Evolutionary conservation across 2,888 invertebrate species (phyloP), one percentile per base, ranked within the genome.

Genomic region (Drosophila macrospina): DNA sequence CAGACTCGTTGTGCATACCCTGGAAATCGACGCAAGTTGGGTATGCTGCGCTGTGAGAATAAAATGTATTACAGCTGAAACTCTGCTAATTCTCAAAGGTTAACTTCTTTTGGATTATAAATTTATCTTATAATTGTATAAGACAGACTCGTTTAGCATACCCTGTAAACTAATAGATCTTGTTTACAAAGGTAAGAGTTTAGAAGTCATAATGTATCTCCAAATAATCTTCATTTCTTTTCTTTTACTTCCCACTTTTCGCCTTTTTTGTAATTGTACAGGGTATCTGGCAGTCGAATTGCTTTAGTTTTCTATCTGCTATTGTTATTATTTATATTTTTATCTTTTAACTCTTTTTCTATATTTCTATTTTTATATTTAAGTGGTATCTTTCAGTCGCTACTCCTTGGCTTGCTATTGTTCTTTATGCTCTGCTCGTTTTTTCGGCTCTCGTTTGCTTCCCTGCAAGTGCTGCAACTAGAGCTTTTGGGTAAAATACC

Each of bases 391-490:
- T 10, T 0, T 0, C 0, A 15, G 45, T 34, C 13, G 2, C 1
- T 1, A 5, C 0, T n/a, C 1, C 5, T 2, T 1, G 0, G 5
- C 4, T 10, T 7, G 0, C 8, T 6, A 10, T 16, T 16, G 15
- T 8, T 47, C 36, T 7, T 11, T 16, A n/a, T 56, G 11, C 30
- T 11, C 5, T 10, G 28, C 16, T 28, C 28, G 7, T 39, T 55
- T 47, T 65, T 70, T 32, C 8, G 30, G 13, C 51, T 52, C 32
- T 52, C 34, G 34, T 56, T 63, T 74, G 42, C 51, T 65, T 34
- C 34, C 52, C 68, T 75, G 64, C 69, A 67, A 67, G 70, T 72
- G 67, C 65, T 69, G 68, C 68, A 74, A 55, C 69, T 66, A 65
- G 57, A 62, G 54, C 39, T 47, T 63, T 54, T 61, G 61, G 71